Base-by-base conservation (phyloP, 2,113 vertebrate species). In the Spea multiplicata region DNA sequence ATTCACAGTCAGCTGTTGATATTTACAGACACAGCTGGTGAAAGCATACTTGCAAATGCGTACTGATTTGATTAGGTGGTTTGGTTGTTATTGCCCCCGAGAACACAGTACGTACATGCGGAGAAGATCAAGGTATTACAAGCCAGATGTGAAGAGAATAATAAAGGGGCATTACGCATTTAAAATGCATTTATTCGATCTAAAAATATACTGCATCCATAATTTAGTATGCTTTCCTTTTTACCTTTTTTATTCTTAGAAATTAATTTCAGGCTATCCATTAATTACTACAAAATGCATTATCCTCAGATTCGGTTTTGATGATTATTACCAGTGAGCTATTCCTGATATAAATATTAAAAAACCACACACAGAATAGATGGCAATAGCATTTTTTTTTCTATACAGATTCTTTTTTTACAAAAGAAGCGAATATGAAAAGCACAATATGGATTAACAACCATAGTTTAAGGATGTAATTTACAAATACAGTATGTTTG, bases 31-130 rank as follows among this genome's bases (percentile, higher is more conserved):
- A 85, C 91, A 91, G 90, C 91, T 91, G 90, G 88, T 81, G 68
- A 85, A 86, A 84, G 71, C 71, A 79, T 88, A 89, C 90, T 90
- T 89, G 91, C 89, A 92, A 92, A 91, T 91, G 82, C 89, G 88
- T 88, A 84, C 90, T 91, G 88, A 93, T 92, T 89, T 89, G 89
- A 93, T 93, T 90, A 91, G 89, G 88, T 86, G 83, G 83, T 91
- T 91, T 88, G 89, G 86, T 89, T 88, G 84, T 87, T 73, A 80
- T 84, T 52, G 82, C 88, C 87, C 85, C 84, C 84, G 67, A 49
- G 8, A 49, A 70, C n/a, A 5, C 49, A 13, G 48, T 50, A 17
- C n/a, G 9, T 50, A 16, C 8, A 6, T 17, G 62, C 14, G 16
- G 71, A n/a, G 44, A 61, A 46, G 53, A 73, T 73, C 44, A 70